Percentiles rank a stretch among this genome's conserved stretches.
phyloP scores from a whole-genome alignment of 2,113 vertebrate species.

The Baryphthengus martii region DNA sequence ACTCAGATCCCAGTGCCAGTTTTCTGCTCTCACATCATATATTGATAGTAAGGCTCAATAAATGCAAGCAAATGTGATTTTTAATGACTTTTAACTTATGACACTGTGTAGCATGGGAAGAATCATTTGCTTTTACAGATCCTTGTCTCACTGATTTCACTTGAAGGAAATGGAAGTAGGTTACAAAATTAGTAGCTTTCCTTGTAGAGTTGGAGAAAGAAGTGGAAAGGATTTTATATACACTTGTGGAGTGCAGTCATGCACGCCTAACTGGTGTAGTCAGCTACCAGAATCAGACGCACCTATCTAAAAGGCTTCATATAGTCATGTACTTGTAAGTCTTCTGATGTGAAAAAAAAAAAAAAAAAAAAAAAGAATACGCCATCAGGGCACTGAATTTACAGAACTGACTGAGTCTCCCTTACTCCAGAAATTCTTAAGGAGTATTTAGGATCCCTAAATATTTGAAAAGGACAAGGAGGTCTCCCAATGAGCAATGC shows the following conservation, averaged over 20 bases:
- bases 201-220: background rate
- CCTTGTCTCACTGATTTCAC: background rate
- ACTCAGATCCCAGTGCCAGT: background rate
- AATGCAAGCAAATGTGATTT: background rate
- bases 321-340: background rate
- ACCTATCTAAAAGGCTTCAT: conserved; percentile 5
- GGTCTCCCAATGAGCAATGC: background rate
- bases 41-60: background rate
- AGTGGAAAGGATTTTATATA: background rate
- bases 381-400: background rate
- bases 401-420: background rate
- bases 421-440: background rate
- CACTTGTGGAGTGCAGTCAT: background rate
- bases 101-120: rapidly evolving
- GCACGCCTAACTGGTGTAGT: background rate
- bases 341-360: background rate
- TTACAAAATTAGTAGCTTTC: background rate
- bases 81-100: background rate
- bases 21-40: background rate
- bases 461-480: background rate
- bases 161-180: background rate
- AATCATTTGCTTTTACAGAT: background rate
- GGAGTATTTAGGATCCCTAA: background rate
- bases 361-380: background rate
- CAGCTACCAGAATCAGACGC: background rate